Percentiles rank a stretch among this genome's conserved stretches.
Evolutionary conservation across 1,140 invertebrate genomes (phyloP).

Genomic region (Venturia canescens): DNA sequence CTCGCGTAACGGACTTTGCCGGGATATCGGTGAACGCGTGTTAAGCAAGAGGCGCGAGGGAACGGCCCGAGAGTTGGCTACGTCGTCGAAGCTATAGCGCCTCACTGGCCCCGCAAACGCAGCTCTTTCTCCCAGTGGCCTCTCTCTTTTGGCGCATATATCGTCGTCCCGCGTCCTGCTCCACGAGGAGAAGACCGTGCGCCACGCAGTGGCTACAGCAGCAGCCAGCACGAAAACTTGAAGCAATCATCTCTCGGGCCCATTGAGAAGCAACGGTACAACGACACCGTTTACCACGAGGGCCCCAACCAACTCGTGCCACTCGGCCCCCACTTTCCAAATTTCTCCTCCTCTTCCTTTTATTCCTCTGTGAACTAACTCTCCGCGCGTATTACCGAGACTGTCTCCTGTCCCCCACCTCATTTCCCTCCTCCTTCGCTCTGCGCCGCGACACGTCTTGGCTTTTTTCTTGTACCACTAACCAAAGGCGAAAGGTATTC

Average conservation of each 20-base stretch:
- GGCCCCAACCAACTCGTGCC: constrained; percentile 44
- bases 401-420: constrained; percentile 41
- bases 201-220: constrained; percentile 33
- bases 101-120: constrained; percentile 7
- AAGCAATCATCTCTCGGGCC: constrained; percentile 61
- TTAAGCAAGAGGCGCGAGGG: constrained; percentile 16
- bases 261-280: constrained; percentile 75
- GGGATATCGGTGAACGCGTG: constrained; percentile 38
- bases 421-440: constrained; percentile 7
- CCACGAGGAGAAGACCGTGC: constrained; percentile 48
- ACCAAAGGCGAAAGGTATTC: constrained; percentile 37
- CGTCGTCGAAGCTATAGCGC: constrained; percentile 45
- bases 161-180: constrained; percentile 9
- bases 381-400: no score
- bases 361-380: neutral
- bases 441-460: neutral
- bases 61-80: constrained; percentile 39
- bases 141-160: constrained; percentile 19
- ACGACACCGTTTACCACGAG: constrained; percentile 71
- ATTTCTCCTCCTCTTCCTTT: constrained; percentile 41
- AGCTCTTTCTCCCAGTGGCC: neutral
- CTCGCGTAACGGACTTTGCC: constrained; percentile 43
- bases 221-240: constrained; percentile 63
- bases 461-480: constrained; percentile 3
- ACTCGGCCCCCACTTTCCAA: constrained; percentile 49